These are phyloP conservation scores for Notodonta ziczac DNA, from an alignment of 2,888 invertebrate genomes.

Conservation along the genomic window DNA sequence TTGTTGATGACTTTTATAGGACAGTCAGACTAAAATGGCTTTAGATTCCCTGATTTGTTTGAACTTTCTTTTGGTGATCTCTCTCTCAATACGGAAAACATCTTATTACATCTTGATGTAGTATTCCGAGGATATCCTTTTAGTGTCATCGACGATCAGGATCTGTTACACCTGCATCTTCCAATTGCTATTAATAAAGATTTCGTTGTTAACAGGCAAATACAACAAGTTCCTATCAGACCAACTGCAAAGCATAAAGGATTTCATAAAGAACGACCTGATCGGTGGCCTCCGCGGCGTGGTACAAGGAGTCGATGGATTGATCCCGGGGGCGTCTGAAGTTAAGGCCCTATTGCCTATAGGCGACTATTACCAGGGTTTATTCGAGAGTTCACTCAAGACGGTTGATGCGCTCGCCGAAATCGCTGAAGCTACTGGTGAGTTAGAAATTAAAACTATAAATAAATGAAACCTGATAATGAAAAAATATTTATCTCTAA, in stretches of 20 bases:
- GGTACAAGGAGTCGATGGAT: constrained; percentile 59
- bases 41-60: too few species aligned
- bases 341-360: constrained; percentile 56
- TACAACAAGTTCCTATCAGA: constrained; percentile 64
- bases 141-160: too few species aligned
- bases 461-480: too few species aligned
- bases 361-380: constrained; percentile 65
- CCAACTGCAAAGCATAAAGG: constrained; percentile 58
- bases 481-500: too few species aligned
- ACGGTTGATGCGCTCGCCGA: constrained; percentile 78
- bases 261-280: constrained; percentile 74
- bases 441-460: constrained; percentile 9
- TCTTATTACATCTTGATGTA: too few species aligned
- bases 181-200: not conserved
- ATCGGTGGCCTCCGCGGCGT: constrained; percentile 67
- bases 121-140: too few species aligned
- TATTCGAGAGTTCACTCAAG: constrained; percentile 62
- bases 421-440: constrained; percentile 86
- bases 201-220: constrained; percentile 56
- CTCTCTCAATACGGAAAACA: too few species aligned
- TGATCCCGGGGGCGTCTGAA: constrained; percentile 53
- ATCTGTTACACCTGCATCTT: too few species aligned
- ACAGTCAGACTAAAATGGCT: not conserved
- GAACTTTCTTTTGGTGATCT: too few species aligned
- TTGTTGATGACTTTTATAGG: not conserved